phyloP scores from a whole-genome alignment of 2,888 invertebrate species.

The Pyrocoelia pectoralis region DNA sequence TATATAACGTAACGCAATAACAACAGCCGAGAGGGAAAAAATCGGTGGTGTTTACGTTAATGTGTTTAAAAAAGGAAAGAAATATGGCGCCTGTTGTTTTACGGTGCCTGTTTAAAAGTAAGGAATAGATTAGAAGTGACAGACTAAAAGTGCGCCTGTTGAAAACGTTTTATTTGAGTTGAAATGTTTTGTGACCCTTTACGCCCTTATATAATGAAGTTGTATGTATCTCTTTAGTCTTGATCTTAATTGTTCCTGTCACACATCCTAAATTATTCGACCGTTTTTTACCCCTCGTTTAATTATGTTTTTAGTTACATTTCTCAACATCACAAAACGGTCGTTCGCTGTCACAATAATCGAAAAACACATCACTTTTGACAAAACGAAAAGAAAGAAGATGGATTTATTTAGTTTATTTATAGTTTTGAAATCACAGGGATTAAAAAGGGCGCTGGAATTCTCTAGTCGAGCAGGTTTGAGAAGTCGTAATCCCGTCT shows the following conservation, averaged over 20 bases:
- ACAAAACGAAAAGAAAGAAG: too few relatives aligned
- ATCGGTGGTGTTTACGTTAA: slow-evolving; percentile 20
- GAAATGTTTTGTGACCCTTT: slow-evolving; percentile 35
- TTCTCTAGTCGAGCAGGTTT: too few relatives aligned
- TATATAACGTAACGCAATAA: slow-evolving; percentile 15
- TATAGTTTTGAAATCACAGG: too few relatives aligned
- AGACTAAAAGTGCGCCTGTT: slow-evolving; percentile 31
- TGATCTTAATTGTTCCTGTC: slow-evolving; percentile 11
- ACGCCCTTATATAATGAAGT: slow-evolving; percentile 33
- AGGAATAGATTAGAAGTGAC: slow-evolving; percentile 34
- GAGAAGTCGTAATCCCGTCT: too few relatives aligned
- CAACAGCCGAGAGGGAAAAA: slow-evolving; percentile 7
- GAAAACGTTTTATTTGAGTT: slow-evolving; percentile 33
- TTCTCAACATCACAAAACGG: background rate
- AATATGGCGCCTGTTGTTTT: slow-evolving; percentile 25
- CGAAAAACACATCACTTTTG: too few relatives aligned
- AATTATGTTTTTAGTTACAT: background rate
- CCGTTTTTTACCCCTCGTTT: background rate
- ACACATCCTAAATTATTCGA: slow-evolving; percentile 14
- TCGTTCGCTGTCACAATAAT: too few relatives aligned
- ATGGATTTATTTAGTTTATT: too few relatives aligned
- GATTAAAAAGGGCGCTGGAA: too few relatives aligned
- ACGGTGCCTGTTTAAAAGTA: slow-evolving; percentile 15
- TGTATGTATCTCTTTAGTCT: slow-evolving; percentile 22
- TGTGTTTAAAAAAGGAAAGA: slow-evolving; percentile 22